Percentiles rank a stretch among this genome's conserved stretches.
Conservation (phyloP, 2,113 vertebrate genomes). For the Hipposideros armiger region DNA sequence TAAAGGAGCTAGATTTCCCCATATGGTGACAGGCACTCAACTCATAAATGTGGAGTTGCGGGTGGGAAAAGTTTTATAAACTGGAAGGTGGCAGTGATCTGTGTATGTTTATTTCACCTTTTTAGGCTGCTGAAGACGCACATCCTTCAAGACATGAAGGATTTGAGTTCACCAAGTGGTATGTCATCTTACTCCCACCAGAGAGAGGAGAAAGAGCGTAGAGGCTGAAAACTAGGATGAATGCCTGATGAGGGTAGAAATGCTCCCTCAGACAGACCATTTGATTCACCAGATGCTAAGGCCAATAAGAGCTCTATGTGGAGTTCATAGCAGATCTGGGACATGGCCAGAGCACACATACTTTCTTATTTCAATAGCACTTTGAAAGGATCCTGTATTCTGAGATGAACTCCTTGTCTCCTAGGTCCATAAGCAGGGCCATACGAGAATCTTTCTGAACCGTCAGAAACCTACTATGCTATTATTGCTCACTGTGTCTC, state of each 20-base stretch:
- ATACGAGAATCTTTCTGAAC: not conserved
- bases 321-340: not conserved
- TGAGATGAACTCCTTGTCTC: not conserved
- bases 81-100: not conserved
- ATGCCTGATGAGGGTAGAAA: not conserved
- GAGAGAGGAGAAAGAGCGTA: not conserved
- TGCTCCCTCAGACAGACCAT: not conserved
- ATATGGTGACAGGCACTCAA: not conserved
- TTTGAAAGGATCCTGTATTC: not conserved
- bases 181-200: not conserved
- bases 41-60: not conserved
- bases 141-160: not conserved
- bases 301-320: not conserved
- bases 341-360: not conserved
- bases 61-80: not conserved
- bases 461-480: not conserved
- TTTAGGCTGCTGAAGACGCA: not conserved
- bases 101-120: not conserved
- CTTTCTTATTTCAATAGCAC: not conserved
- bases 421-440: not conserved
- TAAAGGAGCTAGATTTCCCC: not conserved
- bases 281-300: not conserved
- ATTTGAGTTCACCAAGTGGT: not conserved
- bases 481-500: no score
- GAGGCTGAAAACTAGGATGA: not conserved